Evolutionary conservation across 2,888 invertebrate genomes (phyloP).

Genomic region (Sepioteuthis lessoniana): DNA sequence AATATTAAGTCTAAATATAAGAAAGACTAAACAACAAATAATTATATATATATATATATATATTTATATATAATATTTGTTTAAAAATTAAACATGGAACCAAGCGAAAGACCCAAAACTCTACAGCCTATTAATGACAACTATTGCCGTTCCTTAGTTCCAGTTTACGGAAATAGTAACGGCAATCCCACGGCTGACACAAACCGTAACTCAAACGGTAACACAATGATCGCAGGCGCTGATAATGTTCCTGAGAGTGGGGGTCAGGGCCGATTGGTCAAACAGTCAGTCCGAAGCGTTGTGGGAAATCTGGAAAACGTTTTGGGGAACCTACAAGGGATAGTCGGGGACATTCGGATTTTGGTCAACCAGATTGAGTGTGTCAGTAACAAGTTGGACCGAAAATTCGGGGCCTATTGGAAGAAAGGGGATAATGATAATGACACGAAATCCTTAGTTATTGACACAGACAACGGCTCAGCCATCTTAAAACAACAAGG

Average conservation of each 20-base stretch:
- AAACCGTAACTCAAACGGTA: background rate
- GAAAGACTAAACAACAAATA: background rate
- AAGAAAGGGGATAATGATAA: constrained; percentile 36
- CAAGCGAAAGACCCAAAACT: constrained; percentile 6
- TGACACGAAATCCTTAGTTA: constrained; percentile 45
- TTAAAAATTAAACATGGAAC: background rate
- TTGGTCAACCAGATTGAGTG: constrained; percentile 54
- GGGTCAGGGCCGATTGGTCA: background rate
- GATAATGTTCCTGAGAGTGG: background rate
- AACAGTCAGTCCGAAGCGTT: constrained; percentile 51
- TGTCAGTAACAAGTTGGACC: constrained; percentile 53
- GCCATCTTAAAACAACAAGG: background rate
- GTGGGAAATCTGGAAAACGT: constrained; percentile 54
- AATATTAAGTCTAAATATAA: background rate
- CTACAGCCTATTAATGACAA: constrained; percentile 13
- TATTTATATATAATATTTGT: background rate
- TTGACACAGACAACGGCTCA: constrained; percentile 48
- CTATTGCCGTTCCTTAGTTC: background rate
- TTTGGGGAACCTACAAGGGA: constrained; percentile 53
- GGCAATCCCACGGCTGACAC: background rate
- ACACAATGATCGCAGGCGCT: background rate
- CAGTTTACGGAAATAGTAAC: background rate
- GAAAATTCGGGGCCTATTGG: constrained; percentile 48
- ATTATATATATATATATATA: background rate
- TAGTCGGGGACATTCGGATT: constrained; percentile 54